Conservation (phyloP, 2,888 invertebrate species). For the Nysson spinosus region DNA sequence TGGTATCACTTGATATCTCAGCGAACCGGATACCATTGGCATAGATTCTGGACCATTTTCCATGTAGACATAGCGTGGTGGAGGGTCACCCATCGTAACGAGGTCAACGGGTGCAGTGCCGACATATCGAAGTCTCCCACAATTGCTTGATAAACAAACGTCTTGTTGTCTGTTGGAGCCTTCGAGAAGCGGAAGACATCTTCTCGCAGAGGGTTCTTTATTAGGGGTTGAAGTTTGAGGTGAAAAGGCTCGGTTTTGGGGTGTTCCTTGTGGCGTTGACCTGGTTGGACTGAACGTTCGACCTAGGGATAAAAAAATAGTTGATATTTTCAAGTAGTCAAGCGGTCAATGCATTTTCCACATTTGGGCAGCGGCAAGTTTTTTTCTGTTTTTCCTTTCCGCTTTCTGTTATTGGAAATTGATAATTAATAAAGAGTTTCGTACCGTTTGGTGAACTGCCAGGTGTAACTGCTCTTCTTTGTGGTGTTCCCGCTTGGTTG, state of each 20-base stretch:
- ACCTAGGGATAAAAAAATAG: conserved; percentile 26
- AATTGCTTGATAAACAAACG: conserved; percentile 67
- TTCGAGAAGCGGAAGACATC: conserved; percentile 72
- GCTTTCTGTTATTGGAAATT: no score
- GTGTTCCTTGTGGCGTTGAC: conserved; percentile 53
- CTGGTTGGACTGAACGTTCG: conserved; percentile 58
- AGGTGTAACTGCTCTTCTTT: conserved; percentile 76
- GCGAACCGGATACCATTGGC: conserved; percentile 70
- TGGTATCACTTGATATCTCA: conserved; percentile 70
- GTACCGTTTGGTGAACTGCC: conserved; percentile 71
- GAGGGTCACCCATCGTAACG: conserved; percentile 58
- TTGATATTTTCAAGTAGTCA: neutral
- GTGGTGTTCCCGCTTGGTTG: conserved; percentile 76
- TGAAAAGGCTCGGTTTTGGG: conserved; percentile 64
- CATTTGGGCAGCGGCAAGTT: no score
- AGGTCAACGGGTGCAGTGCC: conserved; percentile 64
- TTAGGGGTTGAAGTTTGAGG: conserved; percentile 74
- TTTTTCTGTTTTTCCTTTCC: no score
- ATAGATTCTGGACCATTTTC: conserved; percentile 68
- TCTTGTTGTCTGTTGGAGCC: conserved; percentile 63
- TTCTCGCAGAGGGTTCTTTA: conserved; percentile 72
- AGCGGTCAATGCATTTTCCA: no score
- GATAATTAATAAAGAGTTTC: neutral
- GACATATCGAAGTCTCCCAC: conserved; percentile 69
- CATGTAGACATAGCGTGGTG: conserved; percentile 67